These are phyloP conservation scores for Melinaea menophilus DNA, from an alignment of 2,888 invertebrate genomes.

Conservation along the genomic window DNA sequence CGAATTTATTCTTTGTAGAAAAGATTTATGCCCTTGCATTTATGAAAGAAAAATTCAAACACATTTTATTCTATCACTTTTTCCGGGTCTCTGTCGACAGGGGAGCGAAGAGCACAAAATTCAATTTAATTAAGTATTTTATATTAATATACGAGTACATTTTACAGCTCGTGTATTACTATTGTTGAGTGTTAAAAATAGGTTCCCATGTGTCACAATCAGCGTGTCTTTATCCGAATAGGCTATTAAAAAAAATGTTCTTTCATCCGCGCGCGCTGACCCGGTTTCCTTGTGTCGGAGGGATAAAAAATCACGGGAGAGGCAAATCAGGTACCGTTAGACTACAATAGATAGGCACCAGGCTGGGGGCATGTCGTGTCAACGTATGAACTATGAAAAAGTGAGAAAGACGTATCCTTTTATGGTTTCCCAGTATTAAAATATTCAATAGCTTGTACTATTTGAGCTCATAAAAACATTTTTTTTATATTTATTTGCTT, in stretches of 20 bases:
- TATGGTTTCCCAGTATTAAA: no score
- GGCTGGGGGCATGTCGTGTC: background rate
- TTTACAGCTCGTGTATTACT: no score
- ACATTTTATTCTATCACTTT: slow-evolving; percentile 1
- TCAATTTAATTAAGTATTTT: no score
- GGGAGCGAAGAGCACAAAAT: background rate
- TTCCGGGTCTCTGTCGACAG: slow-evolving; percentile 1
- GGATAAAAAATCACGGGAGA: slow-evolving; percentile 47
- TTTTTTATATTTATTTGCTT: no score
- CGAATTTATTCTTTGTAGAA: background rate
- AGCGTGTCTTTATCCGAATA: slow-evolving; percentile 12
- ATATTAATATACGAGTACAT: no score
- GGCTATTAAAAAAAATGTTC: slow-evolving; percentile 36
- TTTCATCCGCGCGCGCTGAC: slow-evolving; percentile 50
- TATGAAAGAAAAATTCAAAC: background rate
- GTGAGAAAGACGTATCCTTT: no score
- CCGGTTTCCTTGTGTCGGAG: slow-evolving; percentile 40
- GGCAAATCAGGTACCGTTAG: slow-evolving; percentile 48
- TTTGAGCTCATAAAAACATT: no score
- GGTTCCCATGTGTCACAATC: background rate
- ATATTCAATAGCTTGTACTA: no score
- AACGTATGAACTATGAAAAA: no score
- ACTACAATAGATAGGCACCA: slow-evolving; percentile 44
- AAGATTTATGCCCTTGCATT: background rate
- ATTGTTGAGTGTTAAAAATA: background rate